A percentile compares a stretch with the other conserved stretches of the same genome.
Conservation (phyloP, 2,113 vertebrate genomes). For the Hippocampus abdominalis region DNA sequence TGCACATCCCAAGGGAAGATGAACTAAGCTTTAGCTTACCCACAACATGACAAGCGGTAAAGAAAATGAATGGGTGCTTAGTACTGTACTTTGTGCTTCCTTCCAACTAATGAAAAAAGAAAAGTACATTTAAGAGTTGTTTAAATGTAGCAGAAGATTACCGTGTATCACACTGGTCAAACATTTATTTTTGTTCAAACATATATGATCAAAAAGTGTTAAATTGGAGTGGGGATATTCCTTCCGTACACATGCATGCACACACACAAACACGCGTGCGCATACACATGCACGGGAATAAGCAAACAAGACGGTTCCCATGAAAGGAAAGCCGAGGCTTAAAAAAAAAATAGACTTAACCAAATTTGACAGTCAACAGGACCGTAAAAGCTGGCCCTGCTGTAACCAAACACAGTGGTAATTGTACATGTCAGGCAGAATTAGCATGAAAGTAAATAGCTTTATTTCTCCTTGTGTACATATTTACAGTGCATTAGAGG, state of each 20-base stretch:
- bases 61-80: no score
- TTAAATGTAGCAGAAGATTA: neutral
- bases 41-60: neutral
- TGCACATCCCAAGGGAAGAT: neutral
- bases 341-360: conserved; percentile 56
- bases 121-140: neutral
- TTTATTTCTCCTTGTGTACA: conserved; percentile 46
- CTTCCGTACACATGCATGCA: conserved; percentile 7
- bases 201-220: neutral
- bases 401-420: conserved; percentile 72
- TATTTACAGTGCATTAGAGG: conserved; percentile 12
- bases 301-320: conserved; percentile 56
- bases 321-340: conserved; percentile 64
- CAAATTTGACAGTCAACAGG: conserved; percentile 77
- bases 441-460: conserved; percentile 74
- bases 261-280: neutral
- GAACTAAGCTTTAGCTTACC: neutral
- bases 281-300: conserved; percentile 19
- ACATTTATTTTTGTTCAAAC: neutral
- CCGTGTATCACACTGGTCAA: neutral
- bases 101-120: neutral
- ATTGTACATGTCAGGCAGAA: conserved; percentile 78
- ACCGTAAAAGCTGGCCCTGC: conserved; percentile 67
- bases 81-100: neutral
- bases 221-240: conserved; percentile 7